Conservation (phyloP, 64 coral and sea anemone species). For the Orbicella faveolata region DNA sequence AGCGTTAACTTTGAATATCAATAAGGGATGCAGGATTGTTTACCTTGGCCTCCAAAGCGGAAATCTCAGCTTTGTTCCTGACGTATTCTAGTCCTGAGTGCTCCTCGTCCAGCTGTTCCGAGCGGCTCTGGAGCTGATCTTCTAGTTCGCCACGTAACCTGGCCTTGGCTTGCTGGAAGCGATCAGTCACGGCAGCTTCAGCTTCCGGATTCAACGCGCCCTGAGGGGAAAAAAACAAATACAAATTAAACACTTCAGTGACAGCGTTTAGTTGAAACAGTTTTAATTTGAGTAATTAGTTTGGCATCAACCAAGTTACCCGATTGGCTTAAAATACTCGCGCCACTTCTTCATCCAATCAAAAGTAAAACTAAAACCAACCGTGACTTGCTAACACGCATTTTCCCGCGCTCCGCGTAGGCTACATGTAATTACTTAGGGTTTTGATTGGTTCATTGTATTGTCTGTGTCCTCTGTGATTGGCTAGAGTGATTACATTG, state of each 20-base stretch:
- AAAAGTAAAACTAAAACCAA: too few relatives aligned
- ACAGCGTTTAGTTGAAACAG: too few relatives aligned
- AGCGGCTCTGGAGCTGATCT: conserved; percentile 93
- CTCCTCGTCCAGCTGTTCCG: conserved; percentile 87
- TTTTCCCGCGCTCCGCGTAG: too few relatives aligned
- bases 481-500: too few relatives aligned
- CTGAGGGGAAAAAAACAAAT: not conserved
- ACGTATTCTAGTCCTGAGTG: conserved; percentile 93
- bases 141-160: conserved; percentile 84
- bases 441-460: too few relatives aligned
- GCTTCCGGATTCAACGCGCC: conserved; percentile 95
- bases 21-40: not conserved
- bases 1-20: not conserved
- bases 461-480: too few relatives aligned
- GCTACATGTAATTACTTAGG: too few relatives aligned
- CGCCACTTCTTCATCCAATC: too few relatives aligned
- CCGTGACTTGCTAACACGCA: too few relatives aligned
- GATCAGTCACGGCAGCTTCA: conserved; percentile 85
- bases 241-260: not conserved
- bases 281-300: too few relatives aligned
- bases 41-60: conserved; percentile 92
- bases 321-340: too few relatives aligned
- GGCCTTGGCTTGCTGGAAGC: conserved; percentile 85
- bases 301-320: too few relatives aligned
- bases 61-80: conserved; percentile 87